A percentile compares a stretch with the other conserved stretches of the same genome.
phyloP scores from a whole-genome alignment of 2,888 invertebrate species.

The Atrina japonica region DNA sequence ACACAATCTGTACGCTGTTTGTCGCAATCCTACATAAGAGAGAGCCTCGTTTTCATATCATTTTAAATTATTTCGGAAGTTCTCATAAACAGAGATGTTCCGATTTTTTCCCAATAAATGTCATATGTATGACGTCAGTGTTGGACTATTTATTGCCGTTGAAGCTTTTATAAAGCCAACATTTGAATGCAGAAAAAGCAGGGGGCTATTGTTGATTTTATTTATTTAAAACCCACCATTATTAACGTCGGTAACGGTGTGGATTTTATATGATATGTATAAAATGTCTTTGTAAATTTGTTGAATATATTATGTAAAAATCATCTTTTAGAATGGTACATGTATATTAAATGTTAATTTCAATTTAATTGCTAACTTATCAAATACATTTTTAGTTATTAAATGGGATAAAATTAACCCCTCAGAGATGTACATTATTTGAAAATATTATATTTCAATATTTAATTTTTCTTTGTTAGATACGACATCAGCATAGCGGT shows the following conservation, averaged over 20 bases:
- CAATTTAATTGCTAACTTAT: slow-evolving; percentile 24
- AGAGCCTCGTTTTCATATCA: slow-evolving; percentile 21
- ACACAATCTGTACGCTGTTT: no score
- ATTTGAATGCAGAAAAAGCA: slow-evolving; percentile 32
- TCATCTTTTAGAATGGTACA: slow-evolving; percentile 5
- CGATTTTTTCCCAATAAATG: no score
- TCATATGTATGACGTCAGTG: no score
- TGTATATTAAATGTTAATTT: slow-evolving; percentile 17
- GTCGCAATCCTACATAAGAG: no score
- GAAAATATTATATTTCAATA: no score
- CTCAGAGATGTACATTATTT: no score
- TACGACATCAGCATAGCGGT: no score
- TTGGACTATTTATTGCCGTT: slow-evolving; percentile 30
- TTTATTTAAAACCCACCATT: slow-evolving; percentile 33
- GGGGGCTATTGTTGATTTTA: slow-evolving; percentile 39
- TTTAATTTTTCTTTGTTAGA: no score
- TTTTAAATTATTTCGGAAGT: slow-evolving; percentile 1
- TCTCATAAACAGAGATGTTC: no score
- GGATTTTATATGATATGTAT: slow-evolving; percentile 9
- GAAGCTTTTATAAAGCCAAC: slow-evolving; percentile 27
- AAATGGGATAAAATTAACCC: not conserved
- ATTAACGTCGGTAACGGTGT: not conserved
- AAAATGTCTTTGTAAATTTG: slow-evolving; percentile 24
- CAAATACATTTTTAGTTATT: slow-evolving; percentile 10
- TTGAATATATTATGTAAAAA: slow-evolving; percentile 14